These are phyloP conservation scores for Gadopsis bispinosus DNA, from an alignment of 2,797 vertebrate species.

Conservation along the genomic window DNA sequence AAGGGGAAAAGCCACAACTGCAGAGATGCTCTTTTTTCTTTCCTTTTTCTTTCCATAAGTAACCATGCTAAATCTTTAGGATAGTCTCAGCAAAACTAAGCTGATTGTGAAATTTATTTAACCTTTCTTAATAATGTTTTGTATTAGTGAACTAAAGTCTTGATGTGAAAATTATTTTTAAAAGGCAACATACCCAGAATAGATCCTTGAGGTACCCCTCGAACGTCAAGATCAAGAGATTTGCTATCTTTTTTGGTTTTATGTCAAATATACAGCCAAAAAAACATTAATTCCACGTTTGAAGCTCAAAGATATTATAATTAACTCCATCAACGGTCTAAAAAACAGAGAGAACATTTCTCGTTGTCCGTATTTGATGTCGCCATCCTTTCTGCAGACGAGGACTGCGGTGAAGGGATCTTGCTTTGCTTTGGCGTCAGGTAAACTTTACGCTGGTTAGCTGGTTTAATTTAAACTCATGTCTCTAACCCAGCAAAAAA, in stretches of 20 bases:
- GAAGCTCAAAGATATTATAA: not conserved
- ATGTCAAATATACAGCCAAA: not conserved
- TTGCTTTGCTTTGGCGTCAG: constrained; percentile 50
- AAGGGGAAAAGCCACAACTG: constrained; percentile 29
- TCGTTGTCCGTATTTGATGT: not conserved
- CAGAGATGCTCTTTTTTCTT: not conserved
- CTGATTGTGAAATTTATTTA: no score
- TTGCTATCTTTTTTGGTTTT: not conserved
- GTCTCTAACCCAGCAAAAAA: not conserved
- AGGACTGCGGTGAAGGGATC: constrained; percentile 85
- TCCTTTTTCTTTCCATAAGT: not conserved
- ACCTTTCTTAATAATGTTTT: no score
- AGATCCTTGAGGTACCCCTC: constrained; percentile 30
- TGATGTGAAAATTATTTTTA: not conserved
- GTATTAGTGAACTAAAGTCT: not conserved
- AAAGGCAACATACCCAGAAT: not conserved
- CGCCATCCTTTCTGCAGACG: constrained; percentile 11
- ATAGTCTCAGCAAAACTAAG: not conserved
- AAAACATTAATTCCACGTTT: not conserved
- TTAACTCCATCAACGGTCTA: not conserved
- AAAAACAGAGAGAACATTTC: not conserved
- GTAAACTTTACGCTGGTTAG: constrained; percentile 37
- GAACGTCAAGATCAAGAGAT: not conserved
- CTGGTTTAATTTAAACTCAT: constrained; percentile 53
- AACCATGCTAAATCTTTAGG: not conserved